Evolutionary conservation across 23 tunicate species (phyloP).

Genomic region (Styela clava): DNA sequence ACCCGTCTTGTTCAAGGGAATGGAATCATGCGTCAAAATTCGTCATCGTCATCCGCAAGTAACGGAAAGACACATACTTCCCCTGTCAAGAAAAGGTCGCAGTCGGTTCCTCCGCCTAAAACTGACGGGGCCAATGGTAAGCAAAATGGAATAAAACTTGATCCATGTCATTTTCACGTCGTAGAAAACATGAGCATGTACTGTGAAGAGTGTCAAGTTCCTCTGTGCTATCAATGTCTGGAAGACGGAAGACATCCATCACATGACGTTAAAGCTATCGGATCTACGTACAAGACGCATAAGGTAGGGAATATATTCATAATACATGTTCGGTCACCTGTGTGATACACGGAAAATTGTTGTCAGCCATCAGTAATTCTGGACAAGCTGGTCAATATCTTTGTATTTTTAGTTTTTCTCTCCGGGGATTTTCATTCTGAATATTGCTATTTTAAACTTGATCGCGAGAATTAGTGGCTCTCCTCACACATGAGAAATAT

Average conservation of each 20-base stretch:
- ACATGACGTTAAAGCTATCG: slow-evolving; percentile 77
- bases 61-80: slow-evolving; percentile 39
- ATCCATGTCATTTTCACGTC: slow-evolving; percentile 57
- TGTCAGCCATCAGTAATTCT: no score
- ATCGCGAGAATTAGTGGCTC: no score
- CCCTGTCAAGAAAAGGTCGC: slow-evolving; percentile 33
- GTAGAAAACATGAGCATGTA: slow-evolving; percentile 60
- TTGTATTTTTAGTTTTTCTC: no score
- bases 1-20: neutral
- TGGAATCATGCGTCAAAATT: neutral
- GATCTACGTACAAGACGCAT: slow-evolving; percentile 50
- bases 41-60: neutral
- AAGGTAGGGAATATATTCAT: slow-evolving; percentile 45
- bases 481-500: no score
- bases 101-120: neutral
- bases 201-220: slow-evolving; percentile 67
- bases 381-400: no score
- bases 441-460: no score
- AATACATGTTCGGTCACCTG: no score
- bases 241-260: slow-evolving; percentile 74
- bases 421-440: no score
- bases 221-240: slow-evolving; percentile 78
- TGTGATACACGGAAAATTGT: no score
- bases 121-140: slow-evolving; percentile 22
- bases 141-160: slow-evolving; percentile 56